phyloP scores from a whole-genome alignment of 2,888 invertebrate species.

The Elmis aenea region DNA sequence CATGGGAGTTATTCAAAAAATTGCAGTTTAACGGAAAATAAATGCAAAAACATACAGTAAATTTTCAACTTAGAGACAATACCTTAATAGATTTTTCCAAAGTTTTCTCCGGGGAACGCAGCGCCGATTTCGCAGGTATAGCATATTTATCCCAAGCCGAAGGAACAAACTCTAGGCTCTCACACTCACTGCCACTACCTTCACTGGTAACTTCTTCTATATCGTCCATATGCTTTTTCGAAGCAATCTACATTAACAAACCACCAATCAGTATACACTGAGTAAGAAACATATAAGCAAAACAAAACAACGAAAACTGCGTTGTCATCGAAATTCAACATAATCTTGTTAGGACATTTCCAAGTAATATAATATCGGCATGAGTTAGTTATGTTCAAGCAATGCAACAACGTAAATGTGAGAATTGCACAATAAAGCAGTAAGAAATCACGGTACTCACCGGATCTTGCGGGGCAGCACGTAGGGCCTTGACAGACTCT shows the following conservation, averaged over 20 bases:
- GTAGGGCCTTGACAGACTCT: constrained; percentile 45
- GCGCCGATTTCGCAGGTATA: constrained; percentile 68
- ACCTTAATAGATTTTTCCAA: constrained; percentile 29
- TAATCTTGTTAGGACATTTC: no score
- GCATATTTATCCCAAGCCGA: constrained; percentile 78
- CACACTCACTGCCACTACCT: constrained; percentile 52
- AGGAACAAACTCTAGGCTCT: constrained; percentile 65
- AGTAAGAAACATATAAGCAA: constrained; percentile 1
- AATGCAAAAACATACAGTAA: constrained; percentile 5
- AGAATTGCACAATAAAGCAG: no score
- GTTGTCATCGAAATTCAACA: no score
- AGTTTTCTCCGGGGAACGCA: constrained; percentile 58
- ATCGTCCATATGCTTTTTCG: constrained; percentile 34
- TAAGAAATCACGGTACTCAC: no score
- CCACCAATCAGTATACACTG: constrained; percentile 5
- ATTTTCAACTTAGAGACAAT: constrained; percentile 4
- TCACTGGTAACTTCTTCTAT: constrained; percentile 33
- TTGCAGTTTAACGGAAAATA: no score
- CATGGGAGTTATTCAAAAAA: no score
- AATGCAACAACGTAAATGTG: no score
- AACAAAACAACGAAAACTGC: no score
- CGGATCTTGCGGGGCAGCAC: constrained; percentile 44
- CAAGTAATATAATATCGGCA: no score
- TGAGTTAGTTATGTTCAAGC: no score
- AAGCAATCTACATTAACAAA: constrained; percentile 11